These are phyloP conservation scores for Galago senegalensis DNA, from an alignment of 2,797 vertebrate species.

Conservation along the genomic window DNA sequence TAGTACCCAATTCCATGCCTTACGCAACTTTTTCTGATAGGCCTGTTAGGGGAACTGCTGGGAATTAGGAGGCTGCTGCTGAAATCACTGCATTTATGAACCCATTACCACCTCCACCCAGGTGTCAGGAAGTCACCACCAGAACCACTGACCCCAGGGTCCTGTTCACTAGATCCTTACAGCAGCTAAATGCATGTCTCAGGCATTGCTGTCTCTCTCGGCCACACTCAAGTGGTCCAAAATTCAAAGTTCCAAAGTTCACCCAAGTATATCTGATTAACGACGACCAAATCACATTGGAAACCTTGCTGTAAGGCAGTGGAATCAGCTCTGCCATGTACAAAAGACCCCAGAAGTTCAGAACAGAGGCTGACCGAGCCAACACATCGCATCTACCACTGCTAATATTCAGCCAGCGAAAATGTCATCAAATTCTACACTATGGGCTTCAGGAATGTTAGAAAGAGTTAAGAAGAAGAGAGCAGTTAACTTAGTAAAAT, in stretches of 20 bases:
- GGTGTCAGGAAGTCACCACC: not conserved
- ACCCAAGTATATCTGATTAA: not conserved
- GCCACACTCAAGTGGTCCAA: not conserved
- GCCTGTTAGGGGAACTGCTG: not conserved
- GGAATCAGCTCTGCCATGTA: not conserved
- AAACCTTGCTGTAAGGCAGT: constrained; percentile 25
- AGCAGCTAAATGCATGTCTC: not conserved
- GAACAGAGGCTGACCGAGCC: not conserved
- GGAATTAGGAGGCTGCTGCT: not conserved
- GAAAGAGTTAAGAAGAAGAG: not conserved
- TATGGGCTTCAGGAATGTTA: not conserved
- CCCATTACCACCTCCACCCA: too few relatives aligned
- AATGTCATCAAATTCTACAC: not conserved
- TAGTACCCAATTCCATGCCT: not conserved
- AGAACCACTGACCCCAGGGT: not conserved
- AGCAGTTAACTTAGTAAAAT: not conserved
- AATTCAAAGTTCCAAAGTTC: constrained; percentile 26
- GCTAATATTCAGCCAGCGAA: not conserved
- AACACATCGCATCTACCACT: not conserved
- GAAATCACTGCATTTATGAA: not conserved
- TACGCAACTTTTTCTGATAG: not conserved
- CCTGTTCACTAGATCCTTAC: not conserved
- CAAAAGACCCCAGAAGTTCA: not conserved
- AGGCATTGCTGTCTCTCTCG: not conserved
- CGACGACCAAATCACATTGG: not conserved